A percentile compares a stretch with the other conserved stretches of the same genome.
These are phyloP conservation scores for Mixornis gularis DNA, from an alignment of 2,113 vertebrate genomes.

Conservation along the genomic window DNA sequence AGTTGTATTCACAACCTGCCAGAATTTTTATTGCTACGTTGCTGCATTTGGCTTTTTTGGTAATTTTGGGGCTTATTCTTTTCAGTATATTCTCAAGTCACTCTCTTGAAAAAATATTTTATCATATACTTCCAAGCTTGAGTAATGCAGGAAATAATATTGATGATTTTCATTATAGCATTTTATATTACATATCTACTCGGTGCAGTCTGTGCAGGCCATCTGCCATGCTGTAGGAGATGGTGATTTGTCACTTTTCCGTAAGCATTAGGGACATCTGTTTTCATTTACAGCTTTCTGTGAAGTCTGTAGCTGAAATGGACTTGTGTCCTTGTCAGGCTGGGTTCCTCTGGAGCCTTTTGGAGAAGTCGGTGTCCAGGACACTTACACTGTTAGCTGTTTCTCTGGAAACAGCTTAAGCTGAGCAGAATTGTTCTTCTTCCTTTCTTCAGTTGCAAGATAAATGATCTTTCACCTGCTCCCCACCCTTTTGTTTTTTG, in stretches of 20 bases:
- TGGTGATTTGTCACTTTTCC: background rate
- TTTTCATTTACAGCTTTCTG: background rate
- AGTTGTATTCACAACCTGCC: background rate
- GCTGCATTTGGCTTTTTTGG: background rate
- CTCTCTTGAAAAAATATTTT: background rate
- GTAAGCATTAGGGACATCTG: background rate
- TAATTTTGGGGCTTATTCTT: background rate
- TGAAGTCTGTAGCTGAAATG: background rate
- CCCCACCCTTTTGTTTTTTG: background rate
- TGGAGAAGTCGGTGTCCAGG: background rate
- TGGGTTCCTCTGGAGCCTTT: background rate
- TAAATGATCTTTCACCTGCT: background rate
- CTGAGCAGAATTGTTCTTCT: background rate
- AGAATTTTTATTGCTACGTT: background rate
- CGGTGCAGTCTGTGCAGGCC: background rate
- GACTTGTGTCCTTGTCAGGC: background rate
- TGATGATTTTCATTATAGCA: background rate
- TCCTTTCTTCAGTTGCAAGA: background rate
- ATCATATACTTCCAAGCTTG: background rate
- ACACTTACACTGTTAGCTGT: background rate
- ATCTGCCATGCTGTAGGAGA: background rate
- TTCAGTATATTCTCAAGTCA: background rate
- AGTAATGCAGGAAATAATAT: background rate
- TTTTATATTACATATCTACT: background rate
- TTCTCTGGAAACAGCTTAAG: background rate